Conservation (phyloP, 2,797 vertebrate species). For the Cygnus olor region DNA sequence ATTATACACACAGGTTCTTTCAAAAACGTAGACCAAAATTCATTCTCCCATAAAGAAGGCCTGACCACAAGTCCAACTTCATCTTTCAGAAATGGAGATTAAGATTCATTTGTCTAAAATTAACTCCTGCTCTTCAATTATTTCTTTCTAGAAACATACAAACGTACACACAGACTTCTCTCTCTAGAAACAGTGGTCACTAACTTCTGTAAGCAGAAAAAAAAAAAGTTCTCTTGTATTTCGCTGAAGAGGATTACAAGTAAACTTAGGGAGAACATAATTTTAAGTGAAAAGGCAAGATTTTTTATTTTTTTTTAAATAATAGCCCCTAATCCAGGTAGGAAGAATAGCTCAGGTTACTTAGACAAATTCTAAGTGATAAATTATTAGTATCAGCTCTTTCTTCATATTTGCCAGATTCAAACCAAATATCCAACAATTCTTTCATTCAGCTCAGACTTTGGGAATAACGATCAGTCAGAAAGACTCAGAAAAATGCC, state of each 20-base stretch:
- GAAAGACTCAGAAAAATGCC: background rate
- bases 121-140: background rate
- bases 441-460: background rate
- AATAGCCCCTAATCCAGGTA: background rate
- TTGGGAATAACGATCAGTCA: background rate
- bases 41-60: background rate
- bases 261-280: accelerated
- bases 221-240: background rate
- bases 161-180: no score
- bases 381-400: background rate
- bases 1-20: background rate
- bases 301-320: no score
- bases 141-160: background rate
- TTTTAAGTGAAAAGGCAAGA: background rate
- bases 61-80: background rate
- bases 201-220: background rate
- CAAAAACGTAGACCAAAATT: background rate
- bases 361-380: background rate
- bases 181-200: background rate
- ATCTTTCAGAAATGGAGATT: background rate
- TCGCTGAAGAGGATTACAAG: background rate
- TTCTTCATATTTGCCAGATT: background rate
- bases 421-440: background rate
- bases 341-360: background rate
- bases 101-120: background rate